Base-by-base conservation (phyloP, 2,113 vertebrate genomes). In the Sus scrofa region DNA sequence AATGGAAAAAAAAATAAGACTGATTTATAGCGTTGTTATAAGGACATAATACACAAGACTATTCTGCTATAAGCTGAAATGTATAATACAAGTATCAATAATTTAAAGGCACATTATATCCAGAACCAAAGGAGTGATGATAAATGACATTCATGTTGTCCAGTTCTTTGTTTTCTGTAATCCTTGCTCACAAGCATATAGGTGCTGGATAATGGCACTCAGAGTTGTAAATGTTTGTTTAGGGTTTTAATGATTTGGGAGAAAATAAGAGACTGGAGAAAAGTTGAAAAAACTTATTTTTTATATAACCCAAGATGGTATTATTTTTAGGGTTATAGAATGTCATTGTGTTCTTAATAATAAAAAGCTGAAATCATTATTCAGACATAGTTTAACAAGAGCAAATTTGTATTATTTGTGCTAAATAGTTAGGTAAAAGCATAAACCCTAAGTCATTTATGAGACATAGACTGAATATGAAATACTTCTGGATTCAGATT, bases 201-300 rank as follows among this genome's bases (percentile, higher is more conserved):
- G 73, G 63, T 94, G 58, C 58, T 91, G 5, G 3, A 19, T 62
- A 22, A 15, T 93, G 88, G 20, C 34, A 37, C 62, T 90, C 82
- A 60, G 50, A 83, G 62, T 54, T 93, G 34, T 77, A 79, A 63
- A 39, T 92, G 39, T 81, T 70, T 92, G 24, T 65, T 86, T 89
- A 68, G 34, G 27, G 13, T 82, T 82, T 95, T 90, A 82, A 81
- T 65, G 27, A 86, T 88, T 92, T 91, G 10, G 44, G 73, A 86
- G 22, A 32, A 91, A 95, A 94, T 63, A 32, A 94, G 77, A 92
- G 65, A 82, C 1, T 70, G 74, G n/a, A 95, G 6, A 86, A 77
- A 91, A 75, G 10, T 67, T 75, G 32, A 26, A 24, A 16, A 77
- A 27, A 73, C 86, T 95, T 65, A 70, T n/a, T 85, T 96, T 75